A percentile compares a stretch with the other conserved stretches of the same genome.
Evolutionary conservation across 2,888 invertebrate species (phyloP).

Genomic region (Saturnia japonica): DNA sequence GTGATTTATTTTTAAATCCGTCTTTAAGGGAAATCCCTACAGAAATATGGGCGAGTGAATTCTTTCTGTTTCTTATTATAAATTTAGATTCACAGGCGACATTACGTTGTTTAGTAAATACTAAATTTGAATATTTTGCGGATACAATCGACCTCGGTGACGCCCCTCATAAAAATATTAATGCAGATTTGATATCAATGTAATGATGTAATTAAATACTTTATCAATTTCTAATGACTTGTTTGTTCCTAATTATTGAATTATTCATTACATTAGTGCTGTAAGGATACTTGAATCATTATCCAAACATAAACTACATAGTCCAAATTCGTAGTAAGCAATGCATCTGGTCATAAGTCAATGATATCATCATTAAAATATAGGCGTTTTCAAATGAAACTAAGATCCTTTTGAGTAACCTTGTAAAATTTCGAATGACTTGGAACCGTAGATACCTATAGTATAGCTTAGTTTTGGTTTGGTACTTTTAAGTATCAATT

Average conservation of each 20-base stretch:
- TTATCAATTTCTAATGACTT: not conserved
- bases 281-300: not conserved
- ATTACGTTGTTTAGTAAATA: not conserved
- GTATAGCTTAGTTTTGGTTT: not conserved
- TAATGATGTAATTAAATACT: not conserved
- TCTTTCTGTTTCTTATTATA: not conserved
- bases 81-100: not conserved
- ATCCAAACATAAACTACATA: not conserved
- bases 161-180: not conserved
- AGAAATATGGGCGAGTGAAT: not conserved
- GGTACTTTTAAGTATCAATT: not conserved
- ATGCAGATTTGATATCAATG: not conserved
- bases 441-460: not conserved
- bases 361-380: not conserved
- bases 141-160: constrained; percentile 1
- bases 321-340: too few relatives aligned
- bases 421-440: not conserved
- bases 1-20: not conserved
- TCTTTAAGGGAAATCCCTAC: not conserved
- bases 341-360: not conserved
- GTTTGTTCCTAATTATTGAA: not conserved
- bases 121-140: not conserved
- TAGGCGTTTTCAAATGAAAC: not conserved
- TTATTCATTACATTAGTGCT: not conserved
- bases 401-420: not conserved